Conservation (phyloP, 2,888 invertebrate species). For the Mechanitis mazaeus region DNA sequence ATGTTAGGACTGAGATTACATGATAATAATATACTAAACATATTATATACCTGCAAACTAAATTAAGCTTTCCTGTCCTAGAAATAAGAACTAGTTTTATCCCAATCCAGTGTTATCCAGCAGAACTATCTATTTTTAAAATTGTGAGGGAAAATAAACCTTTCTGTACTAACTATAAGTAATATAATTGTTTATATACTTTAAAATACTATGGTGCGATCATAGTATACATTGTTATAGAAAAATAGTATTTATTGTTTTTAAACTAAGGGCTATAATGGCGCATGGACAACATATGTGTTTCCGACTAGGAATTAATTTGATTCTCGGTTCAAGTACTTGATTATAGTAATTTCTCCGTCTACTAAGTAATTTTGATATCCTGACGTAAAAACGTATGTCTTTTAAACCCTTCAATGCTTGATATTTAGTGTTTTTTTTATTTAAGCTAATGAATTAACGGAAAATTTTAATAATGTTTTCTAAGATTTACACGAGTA, state of each 20-base stretch:
- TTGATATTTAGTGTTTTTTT: background rate
- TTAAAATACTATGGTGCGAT: background rate
- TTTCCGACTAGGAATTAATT: conserved; percentile 6
- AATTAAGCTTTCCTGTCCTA: background rate
- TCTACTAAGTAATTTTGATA: conserved; percentile 5
- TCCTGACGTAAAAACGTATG: background rate
- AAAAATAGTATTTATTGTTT: conserved; percentile 2
- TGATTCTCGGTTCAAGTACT: conserved; percentile 6
- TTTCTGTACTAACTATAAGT: background rate
- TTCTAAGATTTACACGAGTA: too few species aligned
- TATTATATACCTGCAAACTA: background rate
- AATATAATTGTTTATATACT: background rate
- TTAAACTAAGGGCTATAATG: background rate
- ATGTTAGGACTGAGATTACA: conserved; percentile 7
- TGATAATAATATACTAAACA: conserved; percentile 8
- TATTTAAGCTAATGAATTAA: background rate
- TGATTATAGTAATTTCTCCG: conserved; percentile 4
- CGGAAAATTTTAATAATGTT: too few species aligned
- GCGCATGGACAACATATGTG: background rate
- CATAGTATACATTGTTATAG: background rate
- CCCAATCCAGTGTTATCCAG: background rate
- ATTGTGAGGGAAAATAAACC: background rate
- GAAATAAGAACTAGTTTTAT: background rate
- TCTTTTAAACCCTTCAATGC: background rate
- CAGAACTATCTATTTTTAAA: background rate